Conservation (phyloP, 2,888 invertebrate genomes). For the Serripes groenlandicus region DNA sequence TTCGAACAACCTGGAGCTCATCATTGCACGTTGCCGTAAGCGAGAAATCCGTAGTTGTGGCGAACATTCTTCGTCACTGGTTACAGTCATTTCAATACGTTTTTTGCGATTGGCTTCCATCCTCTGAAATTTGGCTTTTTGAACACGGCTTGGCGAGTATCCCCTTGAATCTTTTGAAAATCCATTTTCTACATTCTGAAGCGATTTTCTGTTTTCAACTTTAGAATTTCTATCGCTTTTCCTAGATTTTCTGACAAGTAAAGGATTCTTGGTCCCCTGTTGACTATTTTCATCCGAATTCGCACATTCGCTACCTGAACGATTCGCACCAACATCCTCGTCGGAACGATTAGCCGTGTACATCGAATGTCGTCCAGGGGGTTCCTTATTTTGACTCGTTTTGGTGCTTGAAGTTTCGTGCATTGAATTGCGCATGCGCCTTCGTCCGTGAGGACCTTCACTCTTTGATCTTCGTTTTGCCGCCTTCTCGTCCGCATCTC, state of each 20-base stretch:
- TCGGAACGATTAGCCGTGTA: conserved; percentile 71
- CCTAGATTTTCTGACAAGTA: conserved; percentile 73
- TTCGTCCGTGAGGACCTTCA: conserved; percentile 76
- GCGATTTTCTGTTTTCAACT: conserved; percentile 72
- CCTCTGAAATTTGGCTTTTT: conserved; percentile 78
- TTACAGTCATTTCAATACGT: conserved; percentile 79
- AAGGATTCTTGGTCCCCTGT: conserved; percentile 82
- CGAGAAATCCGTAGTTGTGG: conserved; percentile 79
- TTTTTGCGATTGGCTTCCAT: conserved; percentile 81
- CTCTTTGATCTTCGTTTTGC: conserved; percentile 78
- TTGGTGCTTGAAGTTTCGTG: conserved; percentile 64
- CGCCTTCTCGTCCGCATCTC: conserved; percentile 37
- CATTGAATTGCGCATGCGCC: conserved; percentile 68
- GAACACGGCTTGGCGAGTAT: conserved; percentile 45
- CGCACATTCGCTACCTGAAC: conserved; percentile 73
- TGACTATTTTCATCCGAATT: conserved; percentile 74
- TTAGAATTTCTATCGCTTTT: conserved; percentile 69
- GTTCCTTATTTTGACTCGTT: conserved; percentile 33
- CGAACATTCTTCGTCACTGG: conserved; percentile 81
- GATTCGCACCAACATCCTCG: conserved; percentile 59
- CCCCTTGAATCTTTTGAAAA: conserved; percentile 67
- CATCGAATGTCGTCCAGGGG: conserved; percentile 69
- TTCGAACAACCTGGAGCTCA: conserved; percentile 57
- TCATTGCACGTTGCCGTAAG: conserved; percentile 77
- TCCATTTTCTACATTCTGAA: conserved; percentile 59